Base-by-base conservation (phyloP, 2,113 vertebrate genomes). In the Microtus pennsylvanicus region DNA sequence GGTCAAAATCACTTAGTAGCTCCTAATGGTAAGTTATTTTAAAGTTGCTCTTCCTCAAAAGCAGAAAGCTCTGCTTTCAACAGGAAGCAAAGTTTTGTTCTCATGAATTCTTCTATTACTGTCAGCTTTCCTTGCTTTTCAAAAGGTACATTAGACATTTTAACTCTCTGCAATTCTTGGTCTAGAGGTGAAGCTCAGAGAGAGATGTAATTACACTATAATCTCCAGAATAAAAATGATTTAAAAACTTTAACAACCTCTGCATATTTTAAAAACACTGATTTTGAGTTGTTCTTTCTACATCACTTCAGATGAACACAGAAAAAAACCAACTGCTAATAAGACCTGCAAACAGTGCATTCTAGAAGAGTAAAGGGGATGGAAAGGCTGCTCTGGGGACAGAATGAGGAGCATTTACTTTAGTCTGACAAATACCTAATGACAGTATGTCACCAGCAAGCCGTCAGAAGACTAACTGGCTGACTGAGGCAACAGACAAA, bases 61-160 rank as follows among this genome's bases (percentile, higher is more conserved):
- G 87, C 77, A 87, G 2, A 90, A 19, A 87, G 3, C 2, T 76
- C 45, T 38, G 26, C 55, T 87, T 83, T 19, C 69, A 74, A 74
- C 78, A 14, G 77, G 61, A 86, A 90, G 30, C 13, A 82, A 63
- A 1, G 26, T 35, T 70, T 76, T 92, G 13, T 92, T 90, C 47
- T 94, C 63, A 94, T 67, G 93, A 90, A 95, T 75, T 88, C 19
- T 70, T 83, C 28, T 76, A 69, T 85, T 89, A 76, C 26, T n/a
- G 35, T 45, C 87, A 77, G 45, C 8, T 38, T 13, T n/a, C 90
- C 21, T 90, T 89, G 33, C 63, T 52, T 77, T 47, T 35, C 26
- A 77, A 90, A 83, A 80, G 24, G 7, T 50, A 33, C 17, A n/a
- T 77, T 67, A 70, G 58, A 87, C 19, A 72, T 14, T 42, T 63